Conservation (phyloP, 2,888 invertebrate genomes). For the Epinotia brunnichana region DNA sequence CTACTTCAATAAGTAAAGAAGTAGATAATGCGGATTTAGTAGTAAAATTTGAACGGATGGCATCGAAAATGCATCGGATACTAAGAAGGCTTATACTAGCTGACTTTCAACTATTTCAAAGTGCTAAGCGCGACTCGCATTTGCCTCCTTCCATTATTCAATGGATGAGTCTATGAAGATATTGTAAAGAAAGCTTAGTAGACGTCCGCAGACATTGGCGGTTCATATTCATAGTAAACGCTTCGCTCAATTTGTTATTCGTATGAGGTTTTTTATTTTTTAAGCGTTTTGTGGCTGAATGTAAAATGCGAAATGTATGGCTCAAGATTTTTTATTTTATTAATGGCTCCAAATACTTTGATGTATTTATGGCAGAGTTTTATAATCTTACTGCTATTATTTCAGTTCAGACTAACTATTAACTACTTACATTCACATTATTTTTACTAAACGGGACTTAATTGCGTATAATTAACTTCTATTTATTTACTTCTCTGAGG, state of each 20-base stretch:
- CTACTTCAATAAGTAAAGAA: not conserved
- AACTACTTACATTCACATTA: too few relatives aligned
- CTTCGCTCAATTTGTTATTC: slow-evolving; percentile 1
- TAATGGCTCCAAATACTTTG: too few relatives aligned
- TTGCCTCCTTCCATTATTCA: slow-evolving; percentile 45
- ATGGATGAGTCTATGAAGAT: slow-evolving; percentile 28
- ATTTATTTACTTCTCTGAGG: too few relatives aligned
- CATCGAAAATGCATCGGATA: slow-evolving; percentile 43
- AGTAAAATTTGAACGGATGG: slow-evolving; percentile 17
- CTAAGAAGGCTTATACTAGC: slow-evolving; percentile 45
- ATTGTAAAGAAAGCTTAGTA: slow-evolving; percentile 29
- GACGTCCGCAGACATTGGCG: not conserved
- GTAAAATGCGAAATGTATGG: too few relatives aligned
- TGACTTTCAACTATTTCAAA: slow-evolving; percentile 45
- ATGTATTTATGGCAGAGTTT: too few relatives aligned
- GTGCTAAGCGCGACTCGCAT: slow-evolving; percentile 45
- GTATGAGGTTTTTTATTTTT: slow-evolving; percentile 6
- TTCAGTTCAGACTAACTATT: too few relatives aligned
- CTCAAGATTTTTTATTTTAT: too few relatives aligned
- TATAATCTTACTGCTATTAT: too few relatives aligned
- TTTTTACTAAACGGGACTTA: too few relatives aligned
- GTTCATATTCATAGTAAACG: not conserved
- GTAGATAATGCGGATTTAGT: slow-evolving; percentile 1
- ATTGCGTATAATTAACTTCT: too few relatives aligned
- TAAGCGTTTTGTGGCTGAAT: too few relatives aligned